Percentiles rank a stretch among this genome's conserved stretches.
phyloP scores from a whole-genome alignment of 2,797 vertebrate genomes.

The Brachyrhaphis roseni region DNA sequence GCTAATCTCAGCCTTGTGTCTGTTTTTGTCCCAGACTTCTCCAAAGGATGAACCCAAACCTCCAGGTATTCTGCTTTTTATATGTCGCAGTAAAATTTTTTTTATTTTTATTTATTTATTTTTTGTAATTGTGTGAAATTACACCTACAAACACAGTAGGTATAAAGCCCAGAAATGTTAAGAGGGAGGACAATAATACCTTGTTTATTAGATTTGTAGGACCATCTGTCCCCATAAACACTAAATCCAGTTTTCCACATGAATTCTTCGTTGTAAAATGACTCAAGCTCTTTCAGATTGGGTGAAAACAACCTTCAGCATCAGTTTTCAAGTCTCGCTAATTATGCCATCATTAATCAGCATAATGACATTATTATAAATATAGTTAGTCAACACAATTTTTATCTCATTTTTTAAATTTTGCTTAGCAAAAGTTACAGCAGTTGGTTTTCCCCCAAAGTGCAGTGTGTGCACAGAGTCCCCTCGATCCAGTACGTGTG shows the following conservation, averaged over 20 bases:
- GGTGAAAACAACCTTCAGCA: neutral
- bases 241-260: neutral
- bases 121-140: neutral
- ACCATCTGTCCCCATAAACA: neutral
- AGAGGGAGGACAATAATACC: neutral
- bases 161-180: neutral
- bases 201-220: neutral
- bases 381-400: neutral
- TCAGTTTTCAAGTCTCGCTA: neutral
- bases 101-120: no score
- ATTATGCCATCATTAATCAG: neutral
- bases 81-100: neutral
- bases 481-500: neutral
- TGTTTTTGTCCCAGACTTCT: slow-evolving; percentile 81
- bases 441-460: neutral
- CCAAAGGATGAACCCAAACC: slow-evolving; percentile 95
- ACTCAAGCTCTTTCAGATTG: neutral
- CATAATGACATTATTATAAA: neutral
- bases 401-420: neutral
- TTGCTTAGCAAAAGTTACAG: neutral
- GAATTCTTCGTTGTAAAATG: neutral
- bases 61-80: slow-evolving; percentile 79
- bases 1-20: neutral
- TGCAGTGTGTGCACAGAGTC: neutral
- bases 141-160: neutral